Base-by-base conservation (phyloP, 2,113 vertebrate species). In the Ptilorrhoa leucosticta region DNA sequence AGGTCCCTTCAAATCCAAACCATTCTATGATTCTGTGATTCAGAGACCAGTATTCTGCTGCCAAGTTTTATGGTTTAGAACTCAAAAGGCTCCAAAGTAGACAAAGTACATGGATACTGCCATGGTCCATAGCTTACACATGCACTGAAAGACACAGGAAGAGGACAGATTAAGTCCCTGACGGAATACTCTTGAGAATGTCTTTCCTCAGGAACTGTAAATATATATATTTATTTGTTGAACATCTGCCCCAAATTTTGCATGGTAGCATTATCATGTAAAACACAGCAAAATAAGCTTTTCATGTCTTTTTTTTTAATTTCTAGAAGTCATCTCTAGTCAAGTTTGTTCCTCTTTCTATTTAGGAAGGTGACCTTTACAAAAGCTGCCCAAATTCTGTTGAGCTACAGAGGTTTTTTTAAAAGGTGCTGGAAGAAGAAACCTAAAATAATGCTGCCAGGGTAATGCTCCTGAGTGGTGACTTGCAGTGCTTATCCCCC, bases 311-410 rank as follows among this genome's bases (percentile, higher is more conserved):
- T 45, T 7, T 57, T 86, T 81, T 69, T 33, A 37, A 85, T 70
- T 73, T 89, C 53, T 35, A 66, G 19, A 89, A 91, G 50, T 70
- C 28, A 91, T 61, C 53, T 82, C 83, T 22, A 82, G 48, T 93
- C 60, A 90, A 70, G 72, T 84, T 91, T 44, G 56, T 68, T 93
- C 76, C 83, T 90, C 47, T 86, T 94, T 80, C 89, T 90, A 9
- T 79, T 87, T 40, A 94, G 51, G 40, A 93, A 91, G 95, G 73
- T 88, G 91, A 96, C 92, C 87, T 96, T 90, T 85, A 68, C 80
- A 91, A 93, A 93, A 91, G 83, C 83, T 83, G 48, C 76, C 64
- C 73, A 75, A 78, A 70, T 75, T 92, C 77, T 73, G 45, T 70
- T 15, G 60, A 77, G 86, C 68, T 81, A 54, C 7, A 35, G 33